Percentiles rank a stretch among this genome's conserved stretches.
These are phyloP conservation scores for Dasypogon diadema DNA, from an alignment of 2,888 invertebrate species.

Conservation along the genomic window DNA sequence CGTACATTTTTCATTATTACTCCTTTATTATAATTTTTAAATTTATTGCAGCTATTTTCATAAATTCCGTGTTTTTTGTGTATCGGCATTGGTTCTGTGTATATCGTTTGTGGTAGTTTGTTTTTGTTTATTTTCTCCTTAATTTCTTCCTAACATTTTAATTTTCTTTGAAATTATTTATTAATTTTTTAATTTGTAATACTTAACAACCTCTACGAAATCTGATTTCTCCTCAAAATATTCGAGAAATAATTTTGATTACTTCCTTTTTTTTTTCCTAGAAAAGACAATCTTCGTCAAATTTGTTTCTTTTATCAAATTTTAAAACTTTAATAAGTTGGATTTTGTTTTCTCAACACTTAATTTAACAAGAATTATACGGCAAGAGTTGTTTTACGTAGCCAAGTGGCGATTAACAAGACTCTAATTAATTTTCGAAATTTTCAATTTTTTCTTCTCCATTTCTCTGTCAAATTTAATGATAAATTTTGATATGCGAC, in stretches of 20 bases:
- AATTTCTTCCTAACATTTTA: neutral
- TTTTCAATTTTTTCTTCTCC: too few relatives aligned
- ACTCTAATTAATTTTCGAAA: too few relatives aligned
- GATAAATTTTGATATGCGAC: too few relatives aligned
- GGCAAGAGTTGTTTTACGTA: neutral
- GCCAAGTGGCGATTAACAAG: too few relatives aligned
- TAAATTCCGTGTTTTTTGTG: neutral
- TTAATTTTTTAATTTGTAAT: neutral
- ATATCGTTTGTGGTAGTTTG: neutral
- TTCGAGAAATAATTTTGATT: conserved; percentile 22
- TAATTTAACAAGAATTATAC: neutral
- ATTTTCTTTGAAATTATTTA: neutral
- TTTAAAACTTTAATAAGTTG: conserved; percentile 6
- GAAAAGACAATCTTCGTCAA: conserved; percentile 9
- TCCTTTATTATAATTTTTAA: neutral
- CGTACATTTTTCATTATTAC: neutral
- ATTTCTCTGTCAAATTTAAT: too few relatives aligned
- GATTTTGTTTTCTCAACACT: conserved; percentile 5
- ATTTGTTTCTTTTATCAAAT: conserved; percentile 22
- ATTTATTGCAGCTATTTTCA: neutral
- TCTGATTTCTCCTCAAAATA: conserved; percentile 25
- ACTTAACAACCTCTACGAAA: conserved; percentile 32
- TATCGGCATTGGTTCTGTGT: neutral
- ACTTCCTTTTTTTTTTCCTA: conserved; percentile 24
- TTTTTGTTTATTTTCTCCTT: neutral